phyloP scores from a whole-genome alignment of 37 sponge, comb jelly and placozoan genomes.

The Mnemiopsis leidyi region DNA sequence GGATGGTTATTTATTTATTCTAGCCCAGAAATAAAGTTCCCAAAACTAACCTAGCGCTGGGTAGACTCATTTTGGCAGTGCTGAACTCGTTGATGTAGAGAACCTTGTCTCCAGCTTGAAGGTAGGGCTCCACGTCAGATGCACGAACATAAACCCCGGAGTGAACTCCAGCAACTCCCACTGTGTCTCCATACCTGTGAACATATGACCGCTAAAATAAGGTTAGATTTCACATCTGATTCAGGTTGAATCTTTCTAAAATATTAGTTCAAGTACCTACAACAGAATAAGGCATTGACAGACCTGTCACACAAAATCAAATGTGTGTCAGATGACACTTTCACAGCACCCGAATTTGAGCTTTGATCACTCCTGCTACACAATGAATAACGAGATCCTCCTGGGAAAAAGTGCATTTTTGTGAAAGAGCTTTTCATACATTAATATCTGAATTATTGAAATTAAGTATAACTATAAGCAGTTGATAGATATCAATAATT shows the following conservation, averaged over 20 bases:
- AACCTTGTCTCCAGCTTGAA: conserved; percentile 39
- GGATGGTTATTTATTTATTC: too few relatives aligned
- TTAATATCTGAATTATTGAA: not conserved
- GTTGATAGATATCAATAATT: not conserved
- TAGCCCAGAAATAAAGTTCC: not conserved
- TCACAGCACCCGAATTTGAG: conserved; percentile 14
- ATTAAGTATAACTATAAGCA: too few relatives aligned
- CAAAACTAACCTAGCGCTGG: conserved; percentile 37
- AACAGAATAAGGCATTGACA: too few relatives aligned
- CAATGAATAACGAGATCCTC: not conserved
- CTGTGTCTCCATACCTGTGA: conserved; percentile 59
- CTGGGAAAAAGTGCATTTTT: not conserved
- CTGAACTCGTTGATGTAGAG: conserved; percentile 55
- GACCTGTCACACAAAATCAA: conserved; percentile 55
- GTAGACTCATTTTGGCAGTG: conserved; percentile 52
- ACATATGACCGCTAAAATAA: too few relatives aligned
- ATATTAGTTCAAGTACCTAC: too few relatives aligned
- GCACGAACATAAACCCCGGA: conserved; percentile 15
- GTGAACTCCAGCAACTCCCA: conserved; percentile 37
- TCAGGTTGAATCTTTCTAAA: not conserved
- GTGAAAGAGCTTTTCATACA: not conserved
- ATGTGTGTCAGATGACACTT: conserved; percentile 15
- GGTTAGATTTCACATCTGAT: too few relatives aligned
- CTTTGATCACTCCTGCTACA: conserved; percentile 29
- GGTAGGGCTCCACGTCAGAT: not conserved